phyloP scores from a whole-genome alignment of 2,888 invertebrate species.

The Arctia plantaginis region DNA sequence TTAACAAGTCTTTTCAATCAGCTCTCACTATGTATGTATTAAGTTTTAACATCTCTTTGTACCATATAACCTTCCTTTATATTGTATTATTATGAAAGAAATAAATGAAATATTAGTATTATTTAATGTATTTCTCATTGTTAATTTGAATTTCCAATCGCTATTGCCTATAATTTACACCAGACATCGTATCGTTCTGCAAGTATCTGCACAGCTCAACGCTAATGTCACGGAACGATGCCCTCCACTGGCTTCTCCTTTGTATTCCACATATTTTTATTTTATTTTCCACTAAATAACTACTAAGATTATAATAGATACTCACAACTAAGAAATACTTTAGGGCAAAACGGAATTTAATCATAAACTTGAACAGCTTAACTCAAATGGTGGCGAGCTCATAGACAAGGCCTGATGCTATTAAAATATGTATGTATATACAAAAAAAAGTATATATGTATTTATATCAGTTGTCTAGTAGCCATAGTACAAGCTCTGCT shows the following conservation, averaged over 20 bases:
- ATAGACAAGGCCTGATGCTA: neutral
- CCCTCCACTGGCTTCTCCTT: slow-evolving; percentile 30
- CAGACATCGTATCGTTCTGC: slow-evolving; percentile 12
- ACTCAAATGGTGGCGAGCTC: neutral
- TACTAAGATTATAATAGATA: neutral
- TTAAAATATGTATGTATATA: too few species aligned
- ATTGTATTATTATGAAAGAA: too few species aligned
- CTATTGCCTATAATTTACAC: slow-evolving; percentile 9
- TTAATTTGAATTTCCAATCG: neutral
- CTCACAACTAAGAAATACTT: neutral
- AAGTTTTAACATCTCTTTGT: too few species aligned
- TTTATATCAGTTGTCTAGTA: too few species aligned
- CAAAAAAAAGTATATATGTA: too few species aligned
- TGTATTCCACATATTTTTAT: slow-evolving; percentile 18
- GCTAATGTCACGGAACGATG: slow-evolving; percentile 48
- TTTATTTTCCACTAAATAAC: slow-evolving; percentile 13
- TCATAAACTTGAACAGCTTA: neutral
- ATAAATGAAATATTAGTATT: too few species aligned
- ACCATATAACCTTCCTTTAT: too few species aligned
- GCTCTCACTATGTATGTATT: too few species aligned
- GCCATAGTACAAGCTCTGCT: too few species aligned
- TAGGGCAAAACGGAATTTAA: neutral
- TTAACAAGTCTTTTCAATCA: too few species aligned
- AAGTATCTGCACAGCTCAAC: slow-evolving; percentile 28
- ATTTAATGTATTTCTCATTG: too few species aligned